phyloP scores from a whole-genome alignment of 2,888 invertebrate genomes.

The Eurois occulta region DNA sequence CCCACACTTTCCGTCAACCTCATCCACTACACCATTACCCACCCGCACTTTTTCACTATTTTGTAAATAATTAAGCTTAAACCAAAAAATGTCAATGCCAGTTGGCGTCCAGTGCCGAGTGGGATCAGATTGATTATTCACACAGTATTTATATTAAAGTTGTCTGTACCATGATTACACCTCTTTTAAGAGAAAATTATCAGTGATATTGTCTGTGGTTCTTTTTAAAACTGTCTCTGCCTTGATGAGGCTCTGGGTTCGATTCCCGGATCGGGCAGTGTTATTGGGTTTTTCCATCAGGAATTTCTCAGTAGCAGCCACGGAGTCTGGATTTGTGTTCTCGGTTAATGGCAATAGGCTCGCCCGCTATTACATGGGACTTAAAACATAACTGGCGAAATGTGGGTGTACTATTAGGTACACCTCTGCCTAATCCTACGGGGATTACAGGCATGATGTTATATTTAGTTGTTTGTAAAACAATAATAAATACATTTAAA shows the following conservation, averaged over 20 bases:
- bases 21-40: constrained; percentile 44
- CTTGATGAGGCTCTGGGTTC: background rate
- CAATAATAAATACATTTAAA: background rate
- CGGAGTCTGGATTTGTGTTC: background rate
- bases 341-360: background rate
- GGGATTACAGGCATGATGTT: no score
- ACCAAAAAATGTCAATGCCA: constrained; percentile 88
- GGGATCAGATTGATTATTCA: constrained; percentile 75
- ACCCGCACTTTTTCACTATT: constrained; percentile 82
- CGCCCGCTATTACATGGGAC: background rate
- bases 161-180: constrained; percentile 36
- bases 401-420: no score
- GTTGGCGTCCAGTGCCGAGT: constrained; percentile 73
- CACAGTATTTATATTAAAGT: constrained; percentile 57
- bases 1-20: constrained; percentile 21
- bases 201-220: background rate
- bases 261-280: background rate
- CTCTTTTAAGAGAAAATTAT: constrained; percentile 11
- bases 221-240: background rate
- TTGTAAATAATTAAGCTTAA: constrained; percentile 88
- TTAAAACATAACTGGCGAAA: background rate
- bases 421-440: no score
- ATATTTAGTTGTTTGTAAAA: background rate
- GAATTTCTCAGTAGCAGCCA: background rate
- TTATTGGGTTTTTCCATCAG: background rate